Evolutionary conservation across 30 jellyfish, hydroid and myxozoan genomes (phyloP).

Genomic region (Cassiopea andromeda): DNA sequence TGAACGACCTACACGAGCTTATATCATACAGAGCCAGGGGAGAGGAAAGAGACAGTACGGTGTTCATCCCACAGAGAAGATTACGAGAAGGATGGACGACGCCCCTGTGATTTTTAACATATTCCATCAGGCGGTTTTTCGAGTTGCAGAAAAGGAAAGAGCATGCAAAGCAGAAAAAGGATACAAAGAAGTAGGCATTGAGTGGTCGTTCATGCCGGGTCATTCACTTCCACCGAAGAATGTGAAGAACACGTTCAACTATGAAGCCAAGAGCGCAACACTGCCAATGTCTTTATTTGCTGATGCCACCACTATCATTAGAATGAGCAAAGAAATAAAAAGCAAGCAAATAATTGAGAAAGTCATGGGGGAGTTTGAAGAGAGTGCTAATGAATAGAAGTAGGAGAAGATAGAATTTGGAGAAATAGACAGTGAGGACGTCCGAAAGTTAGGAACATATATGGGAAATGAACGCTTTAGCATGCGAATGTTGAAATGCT

Average conservation of each 20-base stretch:
- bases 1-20: not conserved
- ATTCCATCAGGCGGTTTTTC: not conserved
- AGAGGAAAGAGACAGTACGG: not conserved
- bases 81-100: not conserved
- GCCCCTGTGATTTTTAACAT: not conserved
- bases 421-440: not conserved
- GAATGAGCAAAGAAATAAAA: not conserved
- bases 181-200: not conserved
- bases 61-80: not conserved
- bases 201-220: slow-evolving; percentile 6
- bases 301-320: not conserved
- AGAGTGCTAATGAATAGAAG: not conserved
- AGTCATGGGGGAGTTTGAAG: not conserved
- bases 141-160: not conserved
- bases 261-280: not conserved
- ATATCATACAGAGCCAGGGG: not conserved
- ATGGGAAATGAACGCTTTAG: not conserved
- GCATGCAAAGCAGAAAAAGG: not conserved
- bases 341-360: not conserved
- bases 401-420: not conserved
- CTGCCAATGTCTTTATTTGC: not conserved
- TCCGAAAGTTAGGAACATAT: not conserved
- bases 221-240: not conserved
- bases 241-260: not conserved
- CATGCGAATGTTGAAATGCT: too few relatives aligned